Conservation (phyloP, 1,140 invertebrate species). For the Lordiphosa collinella region DNA sequence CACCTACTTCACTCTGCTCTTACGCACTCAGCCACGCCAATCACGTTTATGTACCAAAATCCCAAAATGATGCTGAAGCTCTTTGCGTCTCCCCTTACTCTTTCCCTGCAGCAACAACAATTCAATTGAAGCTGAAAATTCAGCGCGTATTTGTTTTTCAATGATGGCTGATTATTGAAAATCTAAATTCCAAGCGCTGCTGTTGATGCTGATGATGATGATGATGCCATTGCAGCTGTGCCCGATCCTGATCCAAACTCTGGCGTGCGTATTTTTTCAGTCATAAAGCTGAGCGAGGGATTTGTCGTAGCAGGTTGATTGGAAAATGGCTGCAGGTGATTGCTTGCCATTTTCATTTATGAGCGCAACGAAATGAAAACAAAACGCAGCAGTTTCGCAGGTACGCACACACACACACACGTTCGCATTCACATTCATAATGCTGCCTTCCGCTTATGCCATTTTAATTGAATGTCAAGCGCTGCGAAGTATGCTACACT, state of each 20-base stretch:
- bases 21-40: slow-evolving; percentile 63
- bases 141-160: slow-evolving; percentile 74
- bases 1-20: slow-evolving; percentile 6
- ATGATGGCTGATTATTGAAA: slow-evolving; percentile 77
- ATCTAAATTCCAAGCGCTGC: slow-evolving; percentile 62
- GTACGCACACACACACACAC: no score
- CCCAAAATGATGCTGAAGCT: slow-evolving; percentile 27
- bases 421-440: neutral
- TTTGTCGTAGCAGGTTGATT: slow-evolving; percentile 60
- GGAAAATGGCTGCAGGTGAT: slow-evolving; percentile 73
- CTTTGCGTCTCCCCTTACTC: neutral
- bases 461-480: slow-evolving; percentile 34
- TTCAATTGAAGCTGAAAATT: slow-evolving; percentile 67
- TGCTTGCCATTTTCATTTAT: slow-evolving; percentile 67
- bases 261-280: slow-evolving; percentile 30
- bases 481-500: slow-evolving; percentile 8
- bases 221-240: slow-evolving; percentile 31
- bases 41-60: slow-evolving; percentile 61
- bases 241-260: slow-evolving; percentile 11
- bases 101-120: slow-evolving; percentile 18
- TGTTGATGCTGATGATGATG: slow-evolving; percentile 26
- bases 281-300: slow-evolving; percentile 65
- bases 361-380: slow-evolving; percentile 30
- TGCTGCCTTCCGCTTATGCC: neutral
- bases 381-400: slow-evolving; percentile 19